These are phyloP conservation scores for Atrina japonica DNA, from an alignment of 2,888 invertebrate species.

Conservation along the genomic window DNA sequence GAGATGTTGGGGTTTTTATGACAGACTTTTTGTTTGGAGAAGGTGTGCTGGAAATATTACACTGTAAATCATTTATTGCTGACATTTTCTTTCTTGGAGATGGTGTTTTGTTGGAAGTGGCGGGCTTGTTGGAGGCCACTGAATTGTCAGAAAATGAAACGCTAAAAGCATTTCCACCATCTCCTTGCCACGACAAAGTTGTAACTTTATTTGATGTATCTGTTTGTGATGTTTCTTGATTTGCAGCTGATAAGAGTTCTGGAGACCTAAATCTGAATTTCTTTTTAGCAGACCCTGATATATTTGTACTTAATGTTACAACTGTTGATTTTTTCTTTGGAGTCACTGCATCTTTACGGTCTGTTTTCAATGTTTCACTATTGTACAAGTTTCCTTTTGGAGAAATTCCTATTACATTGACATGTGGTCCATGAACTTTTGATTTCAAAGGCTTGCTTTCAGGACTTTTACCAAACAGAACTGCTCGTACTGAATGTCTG, in stretches of 20 bases:
- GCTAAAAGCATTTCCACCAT: background rate
- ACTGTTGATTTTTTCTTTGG: background rate
- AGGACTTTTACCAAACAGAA: slow-evolving; percentile 61
- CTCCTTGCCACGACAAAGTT: slow-evolving; percentile 3
- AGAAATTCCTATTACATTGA: no score
- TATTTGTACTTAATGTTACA: background rate
- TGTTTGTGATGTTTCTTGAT: no score
- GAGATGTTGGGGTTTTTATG: slow-evolving; percentile 61
- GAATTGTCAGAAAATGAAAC: slow-evolving; percentile 1
- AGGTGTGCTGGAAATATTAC: slow-evolving; percentile 44
- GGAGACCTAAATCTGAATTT: background rate
- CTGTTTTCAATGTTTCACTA: no score
- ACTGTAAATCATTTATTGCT: background rate
- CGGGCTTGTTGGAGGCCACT: background rate
- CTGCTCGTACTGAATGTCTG: slow-evolving; percentile 57
- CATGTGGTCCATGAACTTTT: no score
- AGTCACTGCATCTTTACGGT: no score
- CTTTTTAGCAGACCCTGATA: background rate
- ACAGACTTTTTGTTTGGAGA: slow-evolving; percentile 50
- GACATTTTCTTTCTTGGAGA: slow-evolving; percentile 27
- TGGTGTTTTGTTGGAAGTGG: slow-evolving; percentile 23
- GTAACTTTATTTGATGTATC: background rate
- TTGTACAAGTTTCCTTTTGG: no score
- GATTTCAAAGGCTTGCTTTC: slow-evolving; percentile 21
- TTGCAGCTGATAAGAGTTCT: no score